Evolutionary conservation across 1,140 invertebrate species (phyloP), one percentile per base, ranked within the genome.

Genomic region (Phymastichus coffea): DNA sequence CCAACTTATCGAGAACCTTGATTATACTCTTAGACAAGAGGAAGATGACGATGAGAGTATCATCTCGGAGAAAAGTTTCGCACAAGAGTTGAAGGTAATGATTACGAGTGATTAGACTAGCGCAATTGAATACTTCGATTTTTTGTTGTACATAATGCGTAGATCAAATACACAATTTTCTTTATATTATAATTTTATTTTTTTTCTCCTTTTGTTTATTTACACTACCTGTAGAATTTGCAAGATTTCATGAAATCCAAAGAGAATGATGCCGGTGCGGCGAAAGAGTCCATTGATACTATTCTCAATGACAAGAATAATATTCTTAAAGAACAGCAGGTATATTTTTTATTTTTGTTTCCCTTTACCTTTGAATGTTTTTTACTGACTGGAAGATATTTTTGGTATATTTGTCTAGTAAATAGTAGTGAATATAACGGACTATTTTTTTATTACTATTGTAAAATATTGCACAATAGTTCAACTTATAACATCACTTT

Each of bases 161-260:
- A n/a, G n/a, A n/a, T n/a, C n/a, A n/a, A n/a, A n/a, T n/a, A n/a
- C n/a, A n/a, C n/a, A n/a, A n/a, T n/a, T n/a, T n/a, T n/a, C n/a
- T n/a, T n/a, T n/a, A n/a, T n/a, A n/a, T n/a, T n/a, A n/a, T n/a
- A n/a, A n/a, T n/a, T n/a, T n/a, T n/a, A n/a, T n/a, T n/a, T n/a
- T n/a, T n/a, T n/a, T n/a, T n/a, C n/a, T n/a, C n/a, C n/a, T n/a
- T n/a, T n/a, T n/a, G n/a, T n/a, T n/a, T n/a, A n/a, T n/a, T n/a
- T n/a, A 33, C 7, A 33, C 30, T 33, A 33, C 19, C 35, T 52
- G 10, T 47, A 59, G 57, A 59, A 59, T 49, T 59, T 59, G 20
- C 48, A 52, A 22, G 40, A 43, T 12, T 28, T 41, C 14, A 20
- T 6, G 17, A 58, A 59, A 46, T 52, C 19, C 2, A 48, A 60